Evolutionary conservation across 2,797 vertebrate genomes (phyloP).

Genomic region (Chloroceryle inda): DNA sequence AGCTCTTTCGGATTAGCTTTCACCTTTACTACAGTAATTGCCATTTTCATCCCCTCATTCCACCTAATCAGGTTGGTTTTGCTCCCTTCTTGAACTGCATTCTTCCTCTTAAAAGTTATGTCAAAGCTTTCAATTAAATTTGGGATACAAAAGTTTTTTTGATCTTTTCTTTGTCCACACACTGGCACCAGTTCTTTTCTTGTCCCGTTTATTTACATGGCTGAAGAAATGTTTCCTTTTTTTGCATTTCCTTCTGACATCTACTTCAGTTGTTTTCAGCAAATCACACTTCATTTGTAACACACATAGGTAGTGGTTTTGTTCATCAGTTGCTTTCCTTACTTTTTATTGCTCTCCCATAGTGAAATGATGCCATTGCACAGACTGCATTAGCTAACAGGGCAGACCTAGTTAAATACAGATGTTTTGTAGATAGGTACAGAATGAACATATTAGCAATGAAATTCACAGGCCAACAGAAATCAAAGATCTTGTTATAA

Average conservation of each 20-base stretch:
- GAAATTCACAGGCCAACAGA: constrained; percentile 37
- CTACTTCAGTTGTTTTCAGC: background rate
- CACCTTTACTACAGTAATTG: background rate
- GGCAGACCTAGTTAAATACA: background rate
- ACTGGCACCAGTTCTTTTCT: background rate
- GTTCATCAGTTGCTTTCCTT: background rate
- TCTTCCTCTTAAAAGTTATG: background rate
- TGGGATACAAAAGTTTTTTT: background rate
- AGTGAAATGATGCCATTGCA: background rate
- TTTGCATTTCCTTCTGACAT: background rate
- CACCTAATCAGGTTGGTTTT: background rate
- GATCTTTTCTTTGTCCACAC: background rate
- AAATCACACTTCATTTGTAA: background rate
- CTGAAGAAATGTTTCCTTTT: background rate
- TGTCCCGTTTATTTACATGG: background rate
- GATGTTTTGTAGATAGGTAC: constrained; percentile 4
- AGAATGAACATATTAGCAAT: constrained; percentile 10
- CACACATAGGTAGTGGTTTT: background rate
- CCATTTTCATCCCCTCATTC: background rate
- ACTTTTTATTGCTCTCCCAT: background rate
- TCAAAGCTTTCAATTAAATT: background rate
- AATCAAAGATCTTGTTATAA: constrained; percentile 44
- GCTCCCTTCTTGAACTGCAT: background rate
- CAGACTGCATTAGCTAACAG: background rate
- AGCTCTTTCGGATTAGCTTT: background rate